phyloP scores from a whole-genome alignment of 2,888 invertebrate genomes.

The Steromphala cineraria region DNA sequence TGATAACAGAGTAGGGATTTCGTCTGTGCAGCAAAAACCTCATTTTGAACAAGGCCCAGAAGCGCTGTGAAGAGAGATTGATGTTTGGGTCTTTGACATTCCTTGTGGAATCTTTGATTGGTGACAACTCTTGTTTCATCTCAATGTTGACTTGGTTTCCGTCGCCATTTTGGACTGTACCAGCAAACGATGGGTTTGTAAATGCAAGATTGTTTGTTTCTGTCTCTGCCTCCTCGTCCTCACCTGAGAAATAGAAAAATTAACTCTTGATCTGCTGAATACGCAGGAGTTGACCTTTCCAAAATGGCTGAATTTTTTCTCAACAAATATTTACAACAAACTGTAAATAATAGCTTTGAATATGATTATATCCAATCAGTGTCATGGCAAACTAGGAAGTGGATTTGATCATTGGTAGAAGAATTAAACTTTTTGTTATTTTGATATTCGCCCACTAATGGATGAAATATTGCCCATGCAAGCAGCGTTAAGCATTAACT shows the following conservation, averaged over 20 bases:
- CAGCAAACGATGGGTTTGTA: not conserved
- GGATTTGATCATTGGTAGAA: no score
- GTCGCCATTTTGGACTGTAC: not conserved
- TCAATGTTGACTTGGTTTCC: not conserved
- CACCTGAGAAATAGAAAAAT: not conserved
- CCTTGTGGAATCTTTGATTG: not conserved
- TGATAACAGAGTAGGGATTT: constrained; percentile 44
- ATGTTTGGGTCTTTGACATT: not conserved
- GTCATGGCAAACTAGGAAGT: no score
- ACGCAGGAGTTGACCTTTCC: not conserved
- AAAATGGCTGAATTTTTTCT: not conserved
- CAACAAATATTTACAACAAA: not conserved
- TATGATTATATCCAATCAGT: no score
- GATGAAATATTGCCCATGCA: no score
- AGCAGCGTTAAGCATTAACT: no score
- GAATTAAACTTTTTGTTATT: no score
- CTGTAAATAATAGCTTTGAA: no score
- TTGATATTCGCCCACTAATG: no score
- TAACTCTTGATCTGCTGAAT: not conserved
- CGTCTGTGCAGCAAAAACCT: constrained; percentile 45
- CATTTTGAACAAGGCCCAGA: constrained; percentile 56
- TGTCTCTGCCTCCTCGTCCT: not conserved
- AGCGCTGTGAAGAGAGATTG: constrained; percentile 40
- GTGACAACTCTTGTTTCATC: not conserved
- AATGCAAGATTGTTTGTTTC: not conserved